Evolutionary conservation across 53 echinoderm and acorn worm species (phyloP).

Genomic region (Holothuria leucospilota): DNA sequence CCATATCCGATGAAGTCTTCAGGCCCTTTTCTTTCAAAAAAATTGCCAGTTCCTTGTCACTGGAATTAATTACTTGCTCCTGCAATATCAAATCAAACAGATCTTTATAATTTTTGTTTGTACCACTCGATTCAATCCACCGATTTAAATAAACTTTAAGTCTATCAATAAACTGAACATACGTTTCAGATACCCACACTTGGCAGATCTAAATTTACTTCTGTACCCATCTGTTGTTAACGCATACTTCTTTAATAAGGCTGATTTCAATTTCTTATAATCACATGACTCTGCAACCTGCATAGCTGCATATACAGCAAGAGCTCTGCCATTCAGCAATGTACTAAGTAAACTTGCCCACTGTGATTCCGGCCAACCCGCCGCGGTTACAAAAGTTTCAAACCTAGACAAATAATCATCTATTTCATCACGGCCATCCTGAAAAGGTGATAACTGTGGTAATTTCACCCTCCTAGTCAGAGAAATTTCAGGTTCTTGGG

Average conservation of each 20-base stretch:
- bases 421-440: too few species aligned
- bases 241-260: slow-evolving; percentile 59
- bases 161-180: slow-evolving; percentile 55
- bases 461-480: too few species aligned
- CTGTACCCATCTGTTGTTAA: slow-evolving; percentile 67
- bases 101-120: slow-evolving; percentile 13
- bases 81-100: slow-evolving; percentile 52
- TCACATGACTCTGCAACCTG: too few species aligned
- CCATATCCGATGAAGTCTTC: not conserved
- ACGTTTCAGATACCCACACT: slow-evolving; percentile 51
- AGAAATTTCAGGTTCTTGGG: too few species aligned
- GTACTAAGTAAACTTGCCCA: too few species aligned
- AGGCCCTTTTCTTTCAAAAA: slow-evolving; percentile 8
- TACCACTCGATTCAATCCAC: slow-evolving; percentile 69
- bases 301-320: too few species aligned
- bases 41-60: slow-evolving; percentile 12
- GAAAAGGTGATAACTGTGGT: too few species aligned
- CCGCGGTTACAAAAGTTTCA: too few species aligned
- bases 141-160: slow-evolving; percentile 50
- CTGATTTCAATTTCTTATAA: slow-evolving; percentile 49
- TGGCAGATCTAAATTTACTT: slow-evolving; percentile 61
- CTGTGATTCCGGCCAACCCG: too few species aligned
- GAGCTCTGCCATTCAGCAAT: too few species aligned
- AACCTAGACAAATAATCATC: too few species aligned
- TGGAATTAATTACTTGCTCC: slow-evolving; percentile 40